A percentile compares a stretch with the other conserved stretches of the same genome.
phyloP scores from a whole-genome alignment of 2,888 invertebrate genomes.

The Drosophila peninsularis region DNA sequence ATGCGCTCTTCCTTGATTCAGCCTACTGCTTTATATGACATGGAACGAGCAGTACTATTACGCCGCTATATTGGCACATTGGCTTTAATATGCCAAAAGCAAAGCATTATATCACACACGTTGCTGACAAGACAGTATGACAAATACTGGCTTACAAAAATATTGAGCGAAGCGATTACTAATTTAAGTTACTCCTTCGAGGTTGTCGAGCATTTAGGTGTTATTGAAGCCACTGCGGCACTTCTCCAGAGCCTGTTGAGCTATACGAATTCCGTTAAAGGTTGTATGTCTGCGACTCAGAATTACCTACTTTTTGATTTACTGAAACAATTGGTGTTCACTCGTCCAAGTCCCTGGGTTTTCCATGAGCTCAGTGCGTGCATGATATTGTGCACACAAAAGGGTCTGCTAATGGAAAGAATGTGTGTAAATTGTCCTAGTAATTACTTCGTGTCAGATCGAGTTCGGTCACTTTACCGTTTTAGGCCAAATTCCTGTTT shows the following conservation, averaged over 20 bases:
- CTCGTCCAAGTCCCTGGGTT: conserved; percentile 80
- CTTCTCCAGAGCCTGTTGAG: conserved; percentile 65
- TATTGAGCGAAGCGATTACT: conserved; percentile 72
- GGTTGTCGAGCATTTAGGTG: conserved; percentile 78
- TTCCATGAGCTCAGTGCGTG: conserved; percentile 73
- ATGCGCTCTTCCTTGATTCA: conserved; percentile 59
- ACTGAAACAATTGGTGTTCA: conserved; percentile 80
- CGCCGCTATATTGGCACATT: conserved; percentile 80
- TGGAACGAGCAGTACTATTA: conserved; percentile 73
- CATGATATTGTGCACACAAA: conserved; percentile 55
- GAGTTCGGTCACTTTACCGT: conserved; percentile 75
- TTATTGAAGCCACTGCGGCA: conserved; percentile 73
- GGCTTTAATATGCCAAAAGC: conserved; percentile 68
- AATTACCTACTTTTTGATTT: conserved; percentile 70
- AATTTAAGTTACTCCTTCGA: conserved; percentile 81
- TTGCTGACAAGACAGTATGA: conserved; percentile 67
- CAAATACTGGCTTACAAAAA: conserved; percentile 72
- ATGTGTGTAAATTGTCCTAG: conserved; percentile 72
- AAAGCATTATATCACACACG: conserved; percentile 51
- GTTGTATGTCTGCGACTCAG: conserved; percentile 4
- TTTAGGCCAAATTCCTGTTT: conserved; percentile 80
- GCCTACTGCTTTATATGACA: conserved; percentile 56
- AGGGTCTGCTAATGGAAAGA: conserved; percentile 46
- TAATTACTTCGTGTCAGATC: conserved; percentile 70
- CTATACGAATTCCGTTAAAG: conserved; percentile 14